phyloP scores from a whole-genome alignment of 2,113 vertebrate species.

The Grallaria varia region DNA sequence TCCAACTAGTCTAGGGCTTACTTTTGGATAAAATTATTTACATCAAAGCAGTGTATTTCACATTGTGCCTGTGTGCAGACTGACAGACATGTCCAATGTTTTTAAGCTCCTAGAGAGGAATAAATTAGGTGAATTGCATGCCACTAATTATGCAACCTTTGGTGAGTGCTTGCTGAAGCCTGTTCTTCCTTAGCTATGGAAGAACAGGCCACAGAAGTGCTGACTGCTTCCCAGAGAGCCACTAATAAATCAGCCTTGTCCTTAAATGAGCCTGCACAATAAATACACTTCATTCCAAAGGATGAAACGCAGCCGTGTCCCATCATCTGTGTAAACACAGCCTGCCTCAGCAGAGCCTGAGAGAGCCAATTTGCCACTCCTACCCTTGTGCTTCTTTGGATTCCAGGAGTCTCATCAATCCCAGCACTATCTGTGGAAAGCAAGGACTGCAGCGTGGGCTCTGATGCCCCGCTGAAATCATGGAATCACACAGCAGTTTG shows the following conservation, averaged over 20 bases:
- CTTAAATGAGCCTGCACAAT: neutral
- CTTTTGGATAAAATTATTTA: neutral
- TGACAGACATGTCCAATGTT: neutral
- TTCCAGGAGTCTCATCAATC: neutral
- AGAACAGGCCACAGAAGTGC: constrained; percentile 31
- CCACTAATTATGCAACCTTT: neutral
- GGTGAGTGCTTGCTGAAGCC: neutral
- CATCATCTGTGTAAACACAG: neutral
- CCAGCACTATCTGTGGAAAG: neutral
- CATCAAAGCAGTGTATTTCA: neutral
- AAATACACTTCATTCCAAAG: neutral
- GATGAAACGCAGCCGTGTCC: accelerated
- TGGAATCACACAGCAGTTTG: neutral
- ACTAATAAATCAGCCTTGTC: neutral
- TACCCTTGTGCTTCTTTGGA: neutral
- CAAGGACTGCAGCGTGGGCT: neutral
- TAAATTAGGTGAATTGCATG: neutral
- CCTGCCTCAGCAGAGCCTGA: neutral
- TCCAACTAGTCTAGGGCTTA: neutral
- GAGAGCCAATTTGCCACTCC: neutral
- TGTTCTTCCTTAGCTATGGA: neutral
- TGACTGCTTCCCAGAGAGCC: neutral
- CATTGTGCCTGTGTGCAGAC: neutral
- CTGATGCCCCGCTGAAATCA: accelerated
- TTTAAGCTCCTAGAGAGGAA: neutral